Evolutionary conservation across 2,888 invertebrate genomes (phyloP), one percentile per base, ranked within the genome.

Genomic region (Cantharis nigra): DNA sequence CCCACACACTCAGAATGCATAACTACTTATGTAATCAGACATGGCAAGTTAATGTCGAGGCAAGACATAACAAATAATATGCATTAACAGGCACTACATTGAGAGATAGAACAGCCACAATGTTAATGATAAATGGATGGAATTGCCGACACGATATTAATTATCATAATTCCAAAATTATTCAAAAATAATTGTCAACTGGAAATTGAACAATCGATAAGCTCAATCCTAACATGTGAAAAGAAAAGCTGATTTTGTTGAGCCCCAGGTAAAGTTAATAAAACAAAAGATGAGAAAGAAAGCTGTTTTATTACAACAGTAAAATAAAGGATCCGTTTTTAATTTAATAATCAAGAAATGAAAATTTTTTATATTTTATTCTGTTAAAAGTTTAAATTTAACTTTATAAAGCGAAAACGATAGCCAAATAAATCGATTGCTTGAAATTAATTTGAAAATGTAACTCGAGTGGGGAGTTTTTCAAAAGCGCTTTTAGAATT

Each of bases 1-100:
- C 69, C 77, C 77, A 74, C 74, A 77, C 69, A 77, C 69, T 74
- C 69, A 33, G 20, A 71, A 71, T 69, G 74, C 71, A 65, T 74
- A 74, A 77, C 74, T 77, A 74, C 74, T 74, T 77, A 74, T 63
- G 72, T 77, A 74, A 77, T 77, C 76, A 76, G 70, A 76, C 76
- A 70, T 67, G 71, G 69, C 76, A 71, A 69, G 63, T 69, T 71
- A 67, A 67, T 63, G 30, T 69, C 69, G 63, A 71, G 49, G 63
- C 67, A 49, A 67, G 67, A 30, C 30, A 16, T 64, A 63, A 71
- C 63, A 64, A 20, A 20, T 67, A 67, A 67, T 26, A 67, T 26
- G 26, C 64, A 63, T 64, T 49, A 63, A 63, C 64, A 71, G 30
- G 64, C 30, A 64, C 28, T 64, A 63, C 64, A 64, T 71, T 18